A percentile compares a stretch with the other conserved stretches of the same genome.
phyloP scores from a whole-genome alignment of 2,797 vertebrate species.

The Harpagifer antarcticus region DNA sequence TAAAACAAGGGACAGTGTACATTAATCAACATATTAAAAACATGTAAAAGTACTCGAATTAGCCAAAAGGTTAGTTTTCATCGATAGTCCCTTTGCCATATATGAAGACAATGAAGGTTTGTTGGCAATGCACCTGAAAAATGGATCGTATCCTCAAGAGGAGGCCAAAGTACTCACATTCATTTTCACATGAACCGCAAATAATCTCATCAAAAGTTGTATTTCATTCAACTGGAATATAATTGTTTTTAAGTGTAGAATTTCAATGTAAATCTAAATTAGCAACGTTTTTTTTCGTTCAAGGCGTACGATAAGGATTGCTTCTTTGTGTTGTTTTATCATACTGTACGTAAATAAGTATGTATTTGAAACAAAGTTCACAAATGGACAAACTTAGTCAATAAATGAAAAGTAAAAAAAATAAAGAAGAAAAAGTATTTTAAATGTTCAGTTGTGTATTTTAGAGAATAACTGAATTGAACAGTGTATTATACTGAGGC shows the following conservation, averaged over 20 bases:
- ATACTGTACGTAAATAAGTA: too few relatives aligned
- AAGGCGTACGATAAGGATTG: too few relatives aligned
- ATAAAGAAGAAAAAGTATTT: neutral
- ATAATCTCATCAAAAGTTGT: neutral
- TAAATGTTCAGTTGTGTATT: neutral
- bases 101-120: neutral
- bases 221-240: neutral
- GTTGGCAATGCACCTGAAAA: neutral
- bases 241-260: neutral
- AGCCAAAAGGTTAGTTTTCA: too few relatives aligned
- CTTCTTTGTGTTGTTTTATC: too few relatives aligned
- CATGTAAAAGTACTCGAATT: too few relatives aligned
- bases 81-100: too few relatives aligned
- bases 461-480: neutral
- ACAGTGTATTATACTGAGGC: neutral
- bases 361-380: too few relatives aligned
- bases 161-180: slow-evolving; percentile 60
- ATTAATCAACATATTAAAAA: too few relatives aligned
- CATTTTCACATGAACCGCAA: neutral
- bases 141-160: slow-evolving; percentile 58
- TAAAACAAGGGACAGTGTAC: too few relatives aligned
- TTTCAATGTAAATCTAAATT: neutral
- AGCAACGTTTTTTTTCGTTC: too few relatives aligned
- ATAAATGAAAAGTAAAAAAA: too few relatives aligned
- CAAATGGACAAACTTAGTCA: too few relatives aligned